phyloP scores from a whole-genome alignment of 2,797 vertebrate genomes.

The Sebastes itinus region DNA sequence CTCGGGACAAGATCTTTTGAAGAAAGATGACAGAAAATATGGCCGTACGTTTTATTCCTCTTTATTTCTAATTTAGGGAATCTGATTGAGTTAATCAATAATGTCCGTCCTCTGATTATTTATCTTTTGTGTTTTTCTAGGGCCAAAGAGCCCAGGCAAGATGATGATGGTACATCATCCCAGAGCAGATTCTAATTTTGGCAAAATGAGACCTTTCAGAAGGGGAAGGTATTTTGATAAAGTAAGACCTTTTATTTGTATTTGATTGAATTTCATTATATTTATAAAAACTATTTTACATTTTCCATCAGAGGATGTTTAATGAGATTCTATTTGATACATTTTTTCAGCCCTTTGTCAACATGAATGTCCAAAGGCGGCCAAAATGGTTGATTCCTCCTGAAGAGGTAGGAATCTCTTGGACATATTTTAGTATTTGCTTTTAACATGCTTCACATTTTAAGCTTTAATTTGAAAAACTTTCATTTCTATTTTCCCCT shows the following conservation, averaged over 20 bases:
- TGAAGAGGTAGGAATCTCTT: constrained; percentile 73
- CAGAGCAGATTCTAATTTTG: constrained; percentile 85
- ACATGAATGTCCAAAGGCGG: constrained; percentile 75
- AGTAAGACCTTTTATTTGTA: constrained; percentile 76
- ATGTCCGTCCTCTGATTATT: background rate
- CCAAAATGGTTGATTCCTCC: constrained; percentile 83
- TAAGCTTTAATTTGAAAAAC: background rate
- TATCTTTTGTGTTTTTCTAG: constrained; percentile 58
- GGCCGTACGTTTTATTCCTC: constrained; percentile 83
- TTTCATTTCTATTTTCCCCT: background rate
- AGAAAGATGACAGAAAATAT: constrained; percentile 94
- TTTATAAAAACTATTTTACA: background rate
- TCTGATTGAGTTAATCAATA: background rate
- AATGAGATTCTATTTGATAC: background rate
- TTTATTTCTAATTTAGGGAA: background rate
- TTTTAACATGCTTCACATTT: background rate
- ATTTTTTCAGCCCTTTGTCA: constrained; percentile 70
- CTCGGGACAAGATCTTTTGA: constrained; percentile 82
- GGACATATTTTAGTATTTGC: background rate
- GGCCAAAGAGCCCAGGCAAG: constrained; percentile 90
- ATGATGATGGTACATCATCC: constrained; percentile 85
- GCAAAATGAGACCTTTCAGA: constrained; percentile 86
- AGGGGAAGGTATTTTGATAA: constrained; percentile 90
- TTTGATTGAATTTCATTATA: background rate
- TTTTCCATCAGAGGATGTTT: background rate